Conservation (phyloP, 2,113 vertebrate genomes). For the Sterrhoptilus dennistouni region DNA sequence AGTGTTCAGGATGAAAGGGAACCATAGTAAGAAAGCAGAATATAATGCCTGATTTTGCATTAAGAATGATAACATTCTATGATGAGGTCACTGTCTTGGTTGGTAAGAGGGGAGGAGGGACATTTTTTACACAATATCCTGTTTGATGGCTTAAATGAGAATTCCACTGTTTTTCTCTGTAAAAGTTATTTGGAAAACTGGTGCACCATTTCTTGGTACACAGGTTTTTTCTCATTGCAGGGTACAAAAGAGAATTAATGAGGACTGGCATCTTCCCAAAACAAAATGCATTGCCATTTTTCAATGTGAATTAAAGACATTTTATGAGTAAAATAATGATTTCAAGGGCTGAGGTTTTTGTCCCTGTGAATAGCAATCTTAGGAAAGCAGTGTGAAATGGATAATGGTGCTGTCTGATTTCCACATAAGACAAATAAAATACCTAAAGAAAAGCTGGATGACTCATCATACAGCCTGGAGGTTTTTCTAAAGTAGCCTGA, state of each 20-base stretch:
- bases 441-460: constrained; percentile 3
- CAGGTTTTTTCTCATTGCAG: neutral
- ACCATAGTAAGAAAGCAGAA: neutral
- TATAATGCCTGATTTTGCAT: neutral
- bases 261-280: neutral
- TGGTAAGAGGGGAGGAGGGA: neutral
- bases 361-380: neutral
- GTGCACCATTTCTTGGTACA: neutral
- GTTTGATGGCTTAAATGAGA: neutral
- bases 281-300: neutral
- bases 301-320: neutral
- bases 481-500: constrained; percentile 1
- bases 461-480: neutral
- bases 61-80: neutral
- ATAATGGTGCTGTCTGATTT: neutral
- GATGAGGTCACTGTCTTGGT: neutral
- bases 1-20: neutral
- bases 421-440: neutral
- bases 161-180: neutral
- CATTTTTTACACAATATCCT: neutral
- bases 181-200: neutral
- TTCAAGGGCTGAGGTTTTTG: neutral
- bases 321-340: neutral
- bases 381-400: neutral
- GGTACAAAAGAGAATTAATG: neutral